Base-by-base conservation (phyloP, 2,888 invertebrate genomes). In the Hypolimnas misippus region DNA sequence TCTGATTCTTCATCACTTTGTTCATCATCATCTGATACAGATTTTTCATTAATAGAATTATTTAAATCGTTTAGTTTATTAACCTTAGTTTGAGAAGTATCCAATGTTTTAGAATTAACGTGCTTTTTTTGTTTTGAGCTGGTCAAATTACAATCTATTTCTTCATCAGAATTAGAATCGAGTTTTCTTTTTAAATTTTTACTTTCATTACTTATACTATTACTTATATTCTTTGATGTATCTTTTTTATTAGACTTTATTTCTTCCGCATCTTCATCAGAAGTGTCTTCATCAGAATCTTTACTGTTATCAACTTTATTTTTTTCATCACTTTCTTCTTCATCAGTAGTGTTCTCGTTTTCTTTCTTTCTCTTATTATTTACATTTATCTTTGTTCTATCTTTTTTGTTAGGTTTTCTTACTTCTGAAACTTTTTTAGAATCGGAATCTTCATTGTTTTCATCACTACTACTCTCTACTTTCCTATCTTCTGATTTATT, bases 251-350 rank as follows among this genome's bases (percentile, higher is more conserved):
- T 19, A 3, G 3, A n/a, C n/a, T n/a, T n/a, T n/a, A n/a, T 16
- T 10, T 79, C 82, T 40, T 84, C 85, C 50, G 33, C 35, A 1
- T 38, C 35, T 42, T 75, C 72, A 63, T 75, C 74, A 38, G 35
- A n/a, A 12, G n/a, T 4, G 12, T 38, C 35, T 38, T n/a, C 35
- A 38, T n/a, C n/a, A 3, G 81, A 76, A 6, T 80, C 75, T 65
- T 82, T 75, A 38, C 75, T 78, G 55, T 80, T 76, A 60, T 87
- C 77, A 10, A 74, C 76, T 44, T 16, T n/a, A 5, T 31, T 10
- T 40, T 29, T 29, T n/a, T 49, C 8, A 14, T 14, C n/a, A 3
- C 14, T 49, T 7, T 19, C 16, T 10, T n/a, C n/a, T n/a, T n/a
- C n/a, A n/a, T n/a, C n/a, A n/a, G n/a, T n/a, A n/a, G n/a, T n/a